Percentiles rank a stretch among this genome's conserved stretches.
These are phyloP conservation scores for Thalassaphorura encarpata DNA, from an alignment of 1,140 invertebrate genomes.

Conservation along the genomic window DNA sequence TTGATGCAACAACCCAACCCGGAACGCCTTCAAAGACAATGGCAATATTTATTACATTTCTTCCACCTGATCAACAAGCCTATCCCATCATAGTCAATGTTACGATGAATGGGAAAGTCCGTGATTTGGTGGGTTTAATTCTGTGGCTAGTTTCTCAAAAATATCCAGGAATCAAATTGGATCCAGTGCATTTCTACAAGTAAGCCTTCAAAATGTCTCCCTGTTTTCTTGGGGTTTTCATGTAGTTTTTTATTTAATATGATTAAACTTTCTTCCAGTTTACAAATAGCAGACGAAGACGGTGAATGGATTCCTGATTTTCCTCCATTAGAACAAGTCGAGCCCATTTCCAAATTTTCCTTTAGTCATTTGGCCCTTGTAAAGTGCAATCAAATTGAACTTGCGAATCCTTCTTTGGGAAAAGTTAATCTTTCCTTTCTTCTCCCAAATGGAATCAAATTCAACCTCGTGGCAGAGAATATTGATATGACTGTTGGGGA, in stretches of 20 bases:
- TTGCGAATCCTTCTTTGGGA: neutral
- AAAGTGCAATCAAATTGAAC: conserved; percentile 12
- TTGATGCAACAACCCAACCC: conserved; percentile 59
- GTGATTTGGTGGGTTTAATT: conserved; percentile 86
- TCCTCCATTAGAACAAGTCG: conserved; percentile 73
- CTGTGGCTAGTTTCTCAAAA: conserved; percentile 58
- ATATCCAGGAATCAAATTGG: conserved; percentile 35
- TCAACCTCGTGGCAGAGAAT: conserved; percentile 10
- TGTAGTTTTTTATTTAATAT: neutral
- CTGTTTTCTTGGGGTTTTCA: conserved; percentile 4
- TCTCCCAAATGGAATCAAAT: conserved; percentile 24
- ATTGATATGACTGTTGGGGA: conserved; percentile 19
- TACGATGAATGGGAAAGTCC: conserved; percentile 69
- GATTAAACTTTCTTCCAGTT: conserved; percentile 52
- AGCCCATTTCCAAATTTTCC: conserved; percentile 84
- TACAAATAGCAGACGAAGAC: conserved; percentile 92
- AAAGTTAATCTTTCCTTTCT: conserved; percentile 21
- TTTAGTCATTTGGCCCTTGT: conserved; percentile 81
- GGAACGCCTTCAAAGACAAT: conserved; percentile 33
- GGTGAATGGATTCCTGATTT: conserved; percentile 93
- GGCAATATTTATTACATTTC: conserved; percentile 72
- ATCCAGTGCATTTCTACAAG: conserved; percentile 27
- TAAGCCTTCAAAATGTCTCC: no score
- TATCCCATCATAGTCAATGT: conserved; percentile 77
- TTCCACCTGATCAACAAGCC: conserved; percentile 61